These are phyloP conservation scores for Aramus guarauna DNA, from an alignment of 2,113 vertebrate genomes.

Conservation along the genomic window DNA sequence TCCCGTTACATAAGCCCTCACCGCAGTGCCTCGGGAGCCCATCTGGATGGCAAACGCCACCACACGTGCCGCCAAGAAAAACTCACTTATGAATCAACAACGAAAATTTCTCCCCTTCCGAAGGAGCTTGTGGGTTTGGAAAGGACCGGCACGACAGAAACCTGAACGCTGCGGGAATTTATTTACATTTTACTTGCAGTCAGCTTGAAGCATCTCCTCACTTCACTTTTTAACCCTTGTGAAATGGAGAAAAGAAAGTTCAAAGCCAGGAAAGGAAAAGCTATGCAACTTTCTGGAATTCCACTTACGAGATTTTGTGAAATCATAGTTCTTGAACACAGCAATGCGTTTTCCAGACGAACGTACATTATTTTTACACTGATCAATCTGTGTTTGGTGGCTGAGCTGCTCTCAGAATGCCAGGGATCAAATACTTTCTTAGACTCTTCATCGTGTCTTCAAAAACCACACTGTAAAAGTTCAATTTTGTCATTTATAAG, in stretches of 20 bases:
- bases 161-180: background rate
- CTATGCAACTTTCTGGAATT: background rate
- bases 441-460: background rate
- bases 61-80: conserved; percentile 57
- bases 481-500: background rate
- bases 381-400: background rate
- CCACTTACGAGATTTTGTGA: background rate
- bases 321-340: background rate
- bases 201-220: background rate
- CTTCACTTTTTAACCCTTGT: background rate
- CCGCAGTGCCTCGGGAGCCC: conserved; percentile 39
- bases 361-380: background rate
- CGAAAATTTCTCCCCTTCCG: conserved; percentile 13
- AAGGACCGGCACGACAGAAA: background rate
- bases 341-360: conserved; percentile 5
- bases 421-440: background rate
- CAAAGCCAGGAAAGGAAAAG: background rate
- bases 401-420: background rate
- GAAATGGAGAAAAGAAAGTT: background rate
- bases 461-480: background rate
- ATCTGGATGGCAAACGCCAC: conserved; percentile 48
- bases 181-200: background rate
- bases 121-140: conserved; percentile 46
- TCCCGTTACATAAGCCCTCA: conserved; percentile 46
- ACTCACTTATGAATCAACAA: conserved; percentile 55